These are phyloP conservation scores for Allolobophora icterica DNA, from an alignment of 2,888 invertebrate genomes.

Conservation along the genomic window DNA sequence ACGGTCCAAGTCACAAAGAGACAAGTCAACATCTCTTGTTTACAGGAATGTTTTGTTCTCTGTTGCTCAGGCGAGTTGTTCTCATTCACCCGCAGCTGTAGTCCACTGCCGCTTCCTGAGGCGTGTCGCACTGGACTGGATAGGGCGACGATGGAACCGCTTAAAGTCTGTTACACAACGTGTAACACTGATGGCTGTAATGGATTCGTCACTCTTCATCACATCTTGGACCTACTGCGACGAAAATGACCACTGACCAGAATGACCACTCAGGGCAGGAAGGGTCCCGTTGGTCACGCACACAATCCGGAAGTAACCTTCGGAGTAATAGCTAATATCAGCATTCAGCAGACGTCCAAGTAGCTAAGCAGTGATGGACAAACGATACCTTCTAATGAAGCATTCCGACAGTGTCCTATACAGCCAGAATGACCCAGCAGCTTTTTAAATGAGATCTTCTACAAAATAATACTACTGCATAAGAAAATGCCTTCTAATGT, in stretches of 20 bases:
- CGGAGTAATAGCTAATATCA: background rate
- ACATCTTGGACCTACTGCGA: background rate
- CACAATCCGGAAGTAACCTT: background rate
- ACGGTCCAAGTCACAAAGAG: background rate
- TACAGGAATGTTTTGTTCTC: background rate
- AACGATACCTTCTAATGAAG: background rate
- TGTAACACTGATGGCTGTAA: slow-evolving; percentile 25
- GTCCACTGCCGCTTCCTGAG: background rate
- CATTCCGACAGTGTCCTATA: background rate
- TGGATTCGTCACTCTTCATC: background rate
- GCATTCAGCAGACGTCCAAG: background rate
- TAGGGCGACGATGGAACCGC: background rate
- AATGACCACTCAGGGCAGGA: background rate
- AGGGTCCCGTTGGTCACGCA: background rate
- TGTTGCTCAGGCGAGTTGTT: background rate
- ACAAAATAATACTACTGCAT: too few species aligned
- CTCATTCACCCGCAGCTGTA: background rate
- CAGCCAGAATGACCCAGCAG: background rate
- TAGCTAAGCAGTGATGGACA: background rate
- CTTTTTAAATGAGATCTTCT: background rate
- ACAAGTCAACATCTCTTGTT: background rate
- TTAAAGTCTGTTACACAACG: slow-evolving; percentile 28
- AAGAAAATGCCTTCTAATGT: too few species aligned
- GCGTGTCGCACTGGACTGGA: slow-evolving; percentile 19
- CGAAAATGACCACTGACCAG: background rate